Percentiles rank a stretch among this genome's conserved stretches.
These are phyloP conservation scores for Cynaeus angustus DNA, from an alignment of 2,888 invertebrate genomes.

Conservation along the genomic window DNA sequence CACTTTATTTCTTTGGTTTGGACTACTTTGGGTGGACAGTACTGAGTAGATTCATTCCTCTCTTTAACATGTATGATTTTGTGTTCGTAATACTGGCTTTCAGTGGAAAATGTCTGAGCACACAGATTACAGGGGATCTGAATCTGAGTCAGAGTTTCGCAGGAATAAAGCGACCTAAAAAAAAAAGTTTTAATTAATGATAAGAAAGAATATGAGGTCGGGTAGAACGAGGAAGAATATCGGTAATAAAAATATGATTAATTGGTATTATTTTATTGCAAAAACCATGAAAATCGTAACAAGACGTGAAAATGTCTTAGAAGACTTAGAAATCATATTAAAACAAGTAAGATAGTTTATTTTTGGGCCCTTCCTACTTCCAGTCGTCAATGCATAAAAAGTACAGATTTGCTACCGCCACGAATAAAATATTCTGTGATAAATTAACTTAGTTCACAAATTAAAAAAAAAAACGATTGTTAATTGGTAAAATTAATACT, in stretches of 20 bases:
- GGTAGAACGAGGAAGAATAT: neutral
- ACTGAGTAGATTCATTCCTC: slow-evolving; percentile 19
- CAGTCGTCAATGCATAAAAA: no score
- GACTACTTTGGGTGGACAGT: neutral
- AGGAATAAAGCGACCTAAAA: neutral
- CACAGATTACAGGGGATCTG: slow-evolving; percentile 25
- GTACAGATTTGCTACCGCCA: no score
- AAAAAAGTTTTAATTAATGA: neutral
- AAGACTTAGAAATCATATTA: no score
- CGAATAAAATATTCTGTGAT: no score
- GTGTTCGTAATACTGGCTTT: slow-evolving; percentile 29
- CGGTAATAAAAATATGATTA: neutral
- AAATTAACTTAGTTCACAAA: no score
- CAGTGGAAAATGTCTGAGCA: slow-evolving; percentile 16
- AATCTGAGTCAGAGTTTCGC: neutral
- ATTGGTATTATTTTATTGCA: no score
- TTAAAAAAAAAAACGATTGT: no score
- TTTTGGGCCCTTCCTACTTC: no score
- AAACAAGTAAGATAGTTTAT: no score
- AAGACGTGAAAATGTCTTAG: no score
- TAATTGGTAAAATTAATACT: no score
- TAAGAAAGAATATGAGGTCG: neutral
- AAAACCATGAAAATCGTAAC: no score
- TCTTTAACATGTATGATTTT: slow-evolving; percentile 21
- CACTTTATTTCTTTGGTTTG: neutral